Evolutionary conservation across 2,888 invertebrate species (phyloP).

Genomic region (Scotopteryx bipunctaria): DNA sequence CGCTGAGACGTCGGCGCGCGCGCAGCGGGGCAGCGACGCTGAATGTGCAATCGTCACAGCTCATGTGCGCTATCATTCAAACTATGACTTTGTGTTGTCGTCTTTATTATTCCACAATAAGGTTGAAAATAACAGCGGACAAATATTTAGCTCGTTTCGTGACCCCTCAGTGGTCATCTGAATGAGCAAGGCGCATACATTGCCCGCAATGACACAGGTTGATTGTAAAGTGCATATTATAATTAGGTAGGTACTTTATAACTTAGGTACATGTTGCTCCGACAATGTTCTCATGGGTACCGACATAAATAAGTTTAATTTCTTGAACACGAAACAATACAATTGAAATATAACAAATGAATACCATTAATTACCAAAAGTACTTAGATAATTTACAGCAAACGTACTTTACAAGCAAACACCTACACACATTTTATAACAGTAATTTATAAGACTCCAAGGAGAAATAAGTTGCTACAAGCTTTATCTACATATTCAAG

Average conservation of each 20-base stretch:
- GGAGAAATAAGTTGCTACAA: slow-evolving; percentile 38
- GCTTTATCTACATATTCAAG: slow-evolving; percentile 36
- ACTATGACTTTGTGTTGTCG: slow-evolving; percentile 7
- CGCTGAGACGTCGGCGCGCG: slow-evolving; percentile 58
- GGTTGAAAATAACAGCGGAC: slow-evolving; percentile 25
- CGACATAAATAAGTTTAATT: slow-evolving; percentile 34
- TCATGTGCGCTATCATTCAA: slow-evolving; percentile 27
- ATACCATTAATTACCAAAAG: slow-evolving; percentile 1
- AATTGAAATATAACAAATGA: slow-evolving; percentile 22
- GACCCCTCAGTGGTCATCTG: slow-evolving; percentile 18
- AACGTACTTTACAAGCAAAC: slow-evolving; percentile 10
- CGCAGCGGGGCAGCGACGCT: slow-evolving; percentile 64
- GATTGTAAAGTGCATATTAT: slow-evolving; percentile 51
- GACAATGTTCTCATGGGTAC: slow-evolving; percentile 41
- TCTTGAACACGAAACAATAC: slow-evolving; percentile 28
- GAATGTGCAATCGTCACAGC: slow-evolving; percentile 44
- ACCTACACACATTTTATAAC: slow-evolving; percentile 26
- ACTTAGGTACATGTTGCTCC: slow-evolving; percentile 46
- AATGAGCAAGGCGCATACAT: slow-evolving; percentile 32
- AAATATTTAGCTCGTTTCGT: slow-evolving; percentile 7
- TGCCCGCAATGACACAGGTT: slow-evolving; percentile 47
- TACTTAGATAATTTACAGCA: too few species aligned
- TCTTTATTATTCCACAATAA: slow-evolving; percentile 27
- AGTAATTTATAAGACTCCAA: slow-evolving; percentile 30
- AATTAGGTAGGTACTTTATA: slow-evolving; percentile 57